Conservation (phyloP, 2,113 vertebrate genomes). For the Channa maculata region DNA sequence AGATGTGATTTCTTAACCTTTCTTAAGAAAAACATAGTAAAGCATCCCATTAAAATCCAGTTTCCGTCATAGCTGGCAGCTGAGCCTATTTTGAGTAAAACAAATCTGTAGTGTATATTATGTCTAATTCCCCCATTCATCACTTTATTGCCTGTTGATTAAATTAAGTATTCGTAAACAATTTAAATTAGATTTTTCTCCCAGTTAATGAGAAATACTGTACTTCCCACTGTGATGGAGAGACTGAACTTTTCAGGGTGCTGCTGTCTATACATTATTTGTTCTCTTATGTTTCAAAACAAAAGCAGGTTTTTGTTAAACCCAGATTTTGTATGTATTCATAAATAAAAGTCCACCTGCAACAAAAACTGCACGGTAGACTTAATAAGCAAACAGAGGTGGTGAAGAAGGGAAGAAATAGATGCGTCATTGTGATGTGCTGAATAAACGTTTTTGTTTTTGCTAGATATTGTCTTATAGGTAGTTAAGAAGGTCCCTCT, state of each 20-base stretch:
- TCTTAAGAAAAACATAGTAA: neutral
- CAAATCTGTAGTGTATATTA: too few relatives aligned
- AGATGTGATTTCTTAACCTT: neutral
- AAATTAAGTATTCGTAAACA: too few relatives aligned
- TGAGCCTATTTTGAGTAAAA: too few relatives aligned
- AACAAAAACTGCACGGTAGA: slow-evolving; percentile 11
- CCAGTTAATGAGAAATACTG: too few relatives aligned
- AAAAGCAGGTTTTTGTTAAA: neutral
- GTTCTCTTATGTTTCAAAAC: neutral
- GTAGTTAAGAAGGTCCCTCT: neutral
- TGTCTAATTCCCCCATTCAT: neutral
- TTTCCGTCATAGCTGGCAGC: neutral
- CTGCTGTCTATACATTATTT: neutral
- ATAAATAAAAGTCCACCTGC: neutral
- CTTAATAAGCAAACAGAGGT: slow-evolving; percentile 20
- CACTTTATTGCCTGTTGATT: neutral
- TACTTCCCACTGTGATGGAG: too few relatives aligned
- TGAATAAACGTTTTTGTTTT: neutral
- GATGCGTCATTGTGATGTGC: neutral
- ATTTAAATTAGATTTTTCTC: too few relatives aligned
- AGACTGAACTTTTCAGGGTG: neutral
- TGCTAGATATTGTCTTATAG: neutral
- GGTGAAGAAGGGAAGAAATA: neutral
- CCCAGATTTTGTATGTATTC: slow-evolving; percentile 26
- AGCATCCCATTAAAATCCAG: neutral